A percentile compares a stretch with the other conserved stretches of the same genome.
phyloP scores from a whole-genome alignment of 2,797 vertebrate species.

The Trichosurus vulpecula region DNA sequence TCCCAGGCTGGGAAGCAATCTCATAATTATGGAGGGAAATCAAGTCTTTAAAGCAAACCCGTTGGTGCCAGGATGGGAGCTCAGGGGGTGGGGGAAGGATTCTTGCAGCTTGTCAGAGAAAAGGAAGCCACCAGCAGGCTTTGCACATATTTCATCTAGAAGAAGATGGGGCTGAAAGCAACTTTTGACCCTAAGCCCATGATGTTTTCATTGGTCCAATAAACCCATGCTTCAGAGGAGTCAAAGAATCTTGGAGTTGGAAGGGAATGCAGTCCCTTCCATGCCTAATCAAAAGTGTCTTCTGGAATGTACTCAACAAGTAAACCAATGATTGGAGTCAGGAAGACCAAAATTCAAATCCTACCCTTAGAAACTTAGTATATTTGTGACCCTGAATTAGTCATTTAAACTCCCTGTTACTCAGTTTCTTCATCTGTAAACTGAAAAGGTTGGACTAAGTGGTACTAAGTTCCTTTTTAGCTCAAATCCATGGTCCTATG shows the following conservation, averaged over 20 bases:
- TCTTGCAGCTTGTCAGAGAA: constrained; percentile 26
- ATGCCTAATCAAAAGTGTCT: background rate
- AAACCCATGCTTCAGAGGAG: background rate
- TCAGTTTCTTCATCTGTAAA: background rate
- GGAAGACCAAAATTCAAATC: background rate
- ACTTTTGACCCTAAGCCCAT: background rate
- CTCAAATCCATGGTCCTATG: background rate
- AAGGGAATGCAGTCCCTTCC: background rate
- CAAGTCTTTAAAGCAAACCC: constrained; percentile 60
- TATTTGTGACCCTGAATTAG: background rate
- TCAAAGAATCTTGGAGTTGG: background rate
- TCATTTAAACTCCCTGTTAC: background rate
- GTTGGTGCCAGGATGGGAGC: background rate
- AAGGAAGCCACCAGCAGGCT: constrained; percentile 10
- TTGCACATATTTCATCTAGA: constrained; percentile 37
- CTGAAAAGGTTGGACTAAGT: background rate
- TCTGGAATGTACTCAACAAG: background rate
- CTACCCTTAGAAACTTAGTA: background rate
- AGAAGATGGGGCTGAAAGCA: constrained; percentile 26
- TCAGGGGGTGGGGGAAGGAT: constrained; percentile 22
- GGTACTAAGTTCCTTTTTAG: rapidly evolving
- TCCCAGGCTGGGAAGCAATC: constrained; percentile 59
- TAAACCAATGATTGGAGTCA: background rate
- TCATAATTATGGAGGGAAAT: constrained; percentile 61
- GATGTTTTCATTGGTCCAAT: background rate